Evolutionary conservation across 2,888 invertebrate species (phyloP).

Genomic region (Agapetus fuscipes): DNA sequence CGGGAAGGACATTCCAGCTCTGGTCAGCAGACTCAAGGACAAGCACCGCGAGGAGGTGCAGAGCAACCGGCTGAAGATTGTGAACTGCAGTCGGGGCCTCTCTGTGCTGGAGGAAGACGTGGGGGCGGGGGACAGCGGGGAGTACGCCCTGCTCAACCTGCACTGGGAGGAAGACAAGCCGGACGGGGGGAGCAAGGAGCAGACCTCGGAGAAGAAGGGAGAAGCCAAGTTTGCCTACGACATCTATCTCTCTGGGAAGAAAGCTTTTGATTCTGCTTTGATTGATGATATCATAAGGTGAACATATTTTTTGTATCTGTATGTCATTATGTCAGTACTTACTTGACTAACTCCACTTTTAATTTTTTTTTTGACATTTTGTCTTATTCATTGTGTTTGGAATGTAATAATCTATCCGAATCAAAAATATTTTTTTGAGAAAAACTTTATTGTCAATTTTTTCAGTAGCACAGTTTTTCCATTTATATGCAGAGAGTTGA

Average conservation of each 20-base stretch:
- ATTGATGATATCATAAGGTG: conserved; percentile 37
- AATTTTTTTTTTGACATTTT: too few species aligned
- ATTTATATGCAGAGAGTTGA: too few species aligned
- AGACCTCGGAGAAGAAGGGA: not conserved
- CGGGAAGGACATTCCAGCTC: conserved; percentile 29
- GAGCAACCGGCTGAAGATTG: conserved; percentile 36
- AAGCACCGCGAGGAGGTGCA: conserved; percentile 32
- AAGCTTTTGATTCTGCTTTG: conserved; percentile 37
- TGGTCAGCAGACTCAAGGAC: conserved; percentile 36
- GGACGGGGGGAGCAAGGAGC: conserved; percentile 23
- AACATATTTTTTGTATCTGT: not conserved
- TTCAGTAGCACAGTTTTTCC: too few species aligned
- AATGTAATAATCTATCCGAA: too few species aligned
- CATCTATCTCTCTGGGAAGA: conserved; percentile 34
- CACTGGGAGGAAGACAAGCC: conserved; percentile 27
- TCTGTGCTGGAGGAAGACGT: conserved; percentile 25
- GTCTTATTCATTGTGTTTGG: too few species aligned
- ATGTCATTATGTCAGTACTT: conserved; percentile 1
- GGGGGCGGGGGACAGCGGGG: conserved; percentile 16
- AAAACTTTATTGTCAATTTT: too few species aligned
- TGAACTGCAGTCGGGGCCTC: conserved; percentile 36
- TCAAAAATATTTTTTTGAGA: too few species aligned
- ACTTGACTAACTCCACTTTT: too few species aligned
- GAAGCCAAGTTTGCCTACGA: conserved; percentile 34
- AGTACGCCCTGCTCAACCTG: conserved; percentile 31